Percentiles rank a stretch among this genome's conserved stretches.
Evolutionary conservation across 2,113 vertebrate species (phyloP).

Genomic region (Oryzias celebensis): DNA sequence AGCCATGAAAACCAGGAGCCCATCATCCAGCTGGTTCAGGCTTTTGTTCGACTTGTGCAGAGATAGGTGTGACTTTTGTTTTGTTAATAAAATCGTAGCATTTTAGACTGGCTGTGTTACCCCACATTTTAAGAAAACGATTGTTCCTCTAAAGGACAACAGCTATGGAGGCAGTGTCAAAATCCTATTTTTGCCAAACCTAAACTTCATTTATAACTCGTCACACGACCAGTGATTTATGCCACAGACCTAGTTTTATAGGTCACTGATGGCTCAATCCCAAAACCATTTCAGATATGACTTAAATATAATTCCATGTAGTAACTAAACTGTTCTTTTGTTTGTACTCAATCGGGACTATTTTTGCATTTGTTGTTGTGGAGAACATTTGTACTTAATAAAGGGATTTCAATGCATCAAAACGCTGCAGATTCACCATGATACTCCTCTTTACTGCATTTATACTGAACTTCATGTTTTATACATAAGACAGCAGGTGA

Average conservation of each 20-base stretch:
- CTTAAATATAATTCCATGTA: slow-evolving; percentile 9
- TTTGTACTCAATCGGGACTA: slow-evolving; percentile 27
- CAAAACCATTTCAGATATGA: slow-evolving; percentile 36
- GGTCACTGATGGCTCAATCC: slow-evolving; percentile 40
- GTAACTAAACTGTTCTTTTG: slow-evolving; percentile 11
- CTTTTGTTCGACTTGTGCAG: slow-evolving; percentile 91
- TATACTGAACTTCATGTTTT: slow-evolving; percentile 37
- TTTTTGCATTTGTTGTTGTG: slow-evolving; percentile 37
- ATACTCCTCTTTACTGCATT: slow-evolving; percentile 57
- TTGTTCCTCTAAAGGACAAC: background rate
- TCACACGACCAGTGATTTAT: slow-evolving; percentile 11
- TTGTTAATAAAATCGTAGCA: background rate
- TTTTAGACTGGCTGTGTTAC: too few species aligned
- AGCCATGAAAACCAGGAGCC: slow-evolving; percentile 91
- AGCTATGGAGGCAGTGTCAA: too few species aligned
- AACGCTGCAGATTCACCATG: slow-evolving; percentile 20
- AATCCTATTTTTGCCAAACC: slow-evolving; percentile 18
- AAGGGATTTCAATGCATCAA: slow-evolving; percentile 60
- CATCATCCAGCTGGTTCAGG: slow-evolving; percentile 93
- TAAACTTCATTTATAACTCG: too few species aligned
- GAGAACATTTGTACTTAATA: slow-evolving; percentile 70
- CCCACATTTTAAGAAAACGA: background rate
- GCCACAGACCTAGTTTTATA: slow-evolving; percentile 75
- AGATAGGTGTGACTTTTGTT: slow-evolving; percentile 72
- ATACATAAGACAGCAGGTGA: slow-evolving; percentile 26